Evolutionary conservation across 2,113 vertebrate species (phyloP).

Genomic region (Salminus brasiliensis): DNA sequence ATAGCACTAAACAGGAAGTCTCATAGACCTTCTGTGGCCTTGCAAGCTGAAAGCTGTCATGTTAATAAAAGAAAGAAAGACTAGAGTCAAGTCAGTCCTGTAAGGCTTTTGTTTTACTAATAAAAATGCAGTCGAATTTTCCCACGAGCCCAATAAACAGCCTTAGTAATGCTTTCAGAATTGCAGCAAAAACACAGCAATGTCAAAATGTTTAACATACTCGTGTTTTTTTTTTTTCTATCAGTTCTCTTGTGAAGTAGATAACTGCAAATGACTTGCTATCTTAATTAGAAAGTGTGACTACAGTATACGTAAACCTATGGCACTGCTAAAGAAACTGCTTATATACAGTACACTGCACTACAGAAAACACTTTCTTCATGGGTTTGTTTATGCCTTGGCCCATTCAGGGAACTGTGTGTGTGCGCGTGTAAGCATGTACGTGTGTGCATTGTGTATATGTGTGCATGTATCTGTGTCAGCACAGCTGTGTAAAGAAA

Average conservation of each 20-base stretch:
- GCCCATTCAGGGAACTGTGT: constrained; percentile 16
- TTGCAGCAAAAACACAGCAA: not conserved
- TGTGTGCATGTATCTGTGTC: constrained; percentile 52
- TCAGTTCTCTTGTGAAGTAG: not conserved
- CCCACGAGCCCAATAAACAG: not conserved
- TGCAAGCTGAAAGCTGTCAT: not conserved
- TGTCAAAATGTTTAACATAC: not conserved
- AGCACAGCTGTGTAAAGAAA: constrained; percentile 69
- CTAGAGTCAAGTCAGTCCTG: not conserved
- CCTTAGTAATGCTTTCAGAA: not conserved
- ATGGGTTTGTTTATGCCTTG: not conserved
- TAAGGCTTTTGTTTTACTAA: not conserved
- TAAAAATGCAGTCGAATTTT: not conserved
- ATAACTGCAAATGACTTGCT: not conserved
- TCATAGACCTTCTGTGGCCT: not conserved
- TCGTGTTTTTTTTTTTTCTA: not conserved
- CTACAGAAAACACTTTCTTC: not conserved
- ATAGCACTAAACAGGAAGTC: not conserved
- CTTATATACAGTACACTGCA: constrained; percentile 8
- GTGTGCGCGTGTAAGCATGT: constrained; percentile 50
- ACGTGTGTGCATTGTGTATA: constrained; percentile 54
- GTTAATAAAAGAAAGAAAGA: not conserved
- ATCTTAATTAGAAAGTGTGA: not conserved
- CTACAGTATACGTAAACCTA: not conserved
- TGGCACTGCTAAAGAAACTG: not conserved